These are phyloP conservation scores for Taxidea taxus DNA, from an alignment of 2,113 vertebrate genomes.

Conservation along the genomic window DNA sequence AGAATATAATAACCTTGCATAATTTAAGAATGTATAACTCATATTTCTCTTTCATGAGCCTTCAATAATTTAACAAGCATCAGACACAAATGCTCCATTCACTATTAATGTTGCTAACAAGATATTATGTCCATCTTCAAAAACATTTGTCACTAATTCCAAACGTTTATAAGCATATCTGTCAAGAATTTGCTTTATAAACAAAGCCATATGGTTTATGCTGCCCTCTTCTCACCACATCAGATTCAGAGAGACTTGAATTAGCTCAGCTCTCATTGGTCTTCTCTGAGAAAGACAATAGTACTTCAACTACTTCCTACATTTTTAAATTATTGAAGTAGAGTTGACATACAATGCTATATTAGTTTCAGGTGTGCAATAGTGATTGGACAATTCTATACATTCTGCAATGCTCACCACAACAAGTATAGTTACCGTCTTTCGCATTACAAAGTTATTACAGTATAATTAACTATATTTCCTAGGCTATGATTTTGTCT, in stretches of 20 bases:
- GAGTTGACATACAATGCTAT: not conserved
- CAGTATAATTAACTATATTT: not conserved
- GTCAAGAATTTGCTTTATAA: not conserved
- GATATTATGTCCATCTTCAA: conserved; percentile 8
- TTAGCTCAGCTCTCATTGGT: not conserved
- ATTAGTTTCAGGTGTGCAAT: not conserved
- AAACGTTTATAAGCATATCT: not conserved
- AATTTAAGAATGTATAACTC: not conserved
- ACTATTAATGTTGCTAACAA: conserved; percentile 35
- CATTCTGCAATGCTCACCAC: not conserved
- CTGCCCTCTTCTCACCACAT: not conserved
- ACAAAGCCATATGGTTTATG: not conserved
- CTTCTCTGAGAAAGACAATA: not conserved
- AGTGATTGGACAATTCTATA: not conserved
- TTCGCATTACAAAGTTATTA: not conserved
- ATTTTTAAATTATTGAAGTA: not conserved
- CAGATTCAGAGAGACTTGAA: conserved; percentile 6
- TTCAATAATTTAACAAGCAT: conserved; percentile 25
- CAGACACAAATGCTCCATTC: not conserved
- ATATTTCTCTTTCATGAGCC: not conserved
- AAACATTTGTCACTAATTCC: conserved; percentile 54
- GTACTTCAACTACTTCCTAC: not conserved
- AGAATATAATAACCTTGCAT: not conserved
- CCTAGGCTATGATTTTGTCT: not conserved
- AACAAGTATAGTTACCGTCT: not conserved